Evolutionary conservation across 2,797 vertebrate species (phyloP).

Genomic region (Alectoris magna): DNA sequence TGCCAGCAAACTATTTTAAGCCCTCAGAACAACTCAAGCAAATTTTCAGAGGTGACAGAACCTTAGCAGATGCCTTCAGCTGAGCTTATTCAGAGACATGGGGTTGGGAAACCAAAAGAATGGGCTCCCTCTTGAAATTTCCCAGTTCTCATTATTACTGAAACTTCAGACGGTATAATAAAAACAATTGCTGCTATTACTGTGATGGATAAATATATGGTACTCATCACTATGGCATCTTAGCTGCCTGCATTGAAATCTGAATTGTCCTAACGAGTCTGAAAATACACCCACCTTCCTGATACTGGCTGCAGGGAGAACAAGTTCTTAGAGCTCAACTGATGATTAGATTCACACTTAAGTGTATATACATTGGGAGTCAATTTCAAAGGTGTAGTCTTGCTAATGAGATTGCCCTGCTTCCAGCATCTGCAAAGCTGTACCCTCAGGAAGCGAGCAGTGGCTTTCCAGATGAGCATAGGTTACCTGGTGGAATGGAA

Average conservation of each 20-base stretch:
- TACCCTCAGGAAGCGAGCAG: constrained; percentile 16
- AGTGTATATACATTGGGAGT: background rate
- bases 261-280: background rate
- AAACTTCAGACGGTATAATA: background rate
- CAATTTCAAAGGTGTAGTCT: constrained; percentile 55
- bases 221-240: background rate
- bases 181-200: background rate
- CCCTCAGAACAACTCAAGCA: background rate
- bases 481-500: constrained; percentile 43
- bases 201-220: background rate
- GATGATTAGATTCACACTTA: constrained; percentile 49
- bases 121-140: background rate
- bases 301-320: background rate
- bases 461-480: constrained; percentile 36
- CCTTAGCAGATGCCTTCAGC: background rate
- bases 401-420: constrained; percentile 63
- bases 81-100: background rate
- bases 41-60: background rate
- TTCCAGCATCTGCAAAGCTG: constrained; percentile 53
- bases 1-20: background rate
- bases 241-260: background rate
- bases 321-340: background rate
- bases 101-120: background rate
- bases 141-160: background rate
- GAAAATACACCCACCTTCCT: background rate